Conservation (phyloP, 2,113 vertebrate species). For the Ornithorhynchus anatinus region DNA sequence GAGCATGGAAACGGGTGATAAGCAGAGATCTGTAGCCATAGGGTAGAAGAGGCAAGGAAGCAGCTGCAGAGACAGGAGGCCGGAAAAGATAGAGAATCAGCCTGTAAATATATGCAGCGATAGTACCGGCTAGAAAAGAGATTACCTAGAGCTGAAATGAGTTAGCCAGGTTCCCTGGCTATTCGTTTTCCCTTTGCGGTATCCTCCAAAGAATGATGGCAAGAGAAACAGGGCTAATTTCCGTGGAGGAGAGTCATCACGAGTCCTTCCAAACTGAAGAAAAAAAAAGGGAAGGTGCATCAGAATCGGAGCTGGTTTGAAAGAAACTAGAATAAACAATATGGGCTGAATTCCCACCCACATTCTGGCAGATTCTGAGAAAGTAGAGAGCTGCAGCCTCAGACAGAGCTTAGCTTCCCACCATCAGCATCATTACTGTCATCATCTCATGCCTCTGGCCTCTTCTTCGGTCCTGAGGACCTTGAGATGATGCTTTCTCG, state of each 20-base stretch:
- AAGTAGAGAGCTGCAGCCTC: slow-evolving; percentile 20
- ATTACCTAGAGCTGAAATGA: slow-evolving; percentile 58
- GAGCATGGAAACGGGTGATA: slow-evolving; percentile 70
- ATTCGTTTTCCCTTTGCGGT: slow-evolving; percentile 38
- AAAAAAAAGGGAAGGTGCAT: background rate
- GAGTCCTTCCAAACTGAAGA: background rate
- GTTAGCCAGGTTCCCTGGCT: slow-evolving; percentile 19
- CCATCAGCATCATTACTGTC: background rate
- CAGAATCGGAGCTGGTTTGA: slow-evolving; percentile 16
- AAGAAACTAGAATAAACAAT: slow-evolving; percentile 55
- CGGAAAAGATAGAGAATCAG: slow-evolving; percentile 60
- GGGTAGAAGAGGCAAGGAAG: slow-evolving; percentile 65
- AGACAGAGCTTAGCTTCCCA: slow-evolving; percentile 12
- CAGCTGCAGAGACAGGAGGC: slow-evolving; percentile 70
- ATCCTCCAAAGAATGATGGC: background rate
- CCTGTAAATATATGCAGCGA: slow-evolving; percentile 60
- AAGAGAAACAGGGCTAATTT: slow-evolving; percentile 28
- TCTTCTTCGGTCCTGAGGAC: background rate
- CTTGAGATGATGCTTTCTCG: background rate
- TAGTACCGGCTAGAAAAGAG: slow-evolving; percentile 21
- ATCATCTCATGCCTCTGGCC: background rate
- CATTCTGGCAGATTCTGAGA: slow-evolving; percentile 13
- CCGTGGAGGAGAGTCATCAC: background rate
- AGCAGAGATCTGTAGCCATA: slow-evolving; percentile 66
- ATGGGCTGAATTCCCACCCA: slow-evolving; percentile 38